phyloP scores from a whole-genome alignment of 2,113 vertebrate species.

The Myocastor coypus region DNA sequence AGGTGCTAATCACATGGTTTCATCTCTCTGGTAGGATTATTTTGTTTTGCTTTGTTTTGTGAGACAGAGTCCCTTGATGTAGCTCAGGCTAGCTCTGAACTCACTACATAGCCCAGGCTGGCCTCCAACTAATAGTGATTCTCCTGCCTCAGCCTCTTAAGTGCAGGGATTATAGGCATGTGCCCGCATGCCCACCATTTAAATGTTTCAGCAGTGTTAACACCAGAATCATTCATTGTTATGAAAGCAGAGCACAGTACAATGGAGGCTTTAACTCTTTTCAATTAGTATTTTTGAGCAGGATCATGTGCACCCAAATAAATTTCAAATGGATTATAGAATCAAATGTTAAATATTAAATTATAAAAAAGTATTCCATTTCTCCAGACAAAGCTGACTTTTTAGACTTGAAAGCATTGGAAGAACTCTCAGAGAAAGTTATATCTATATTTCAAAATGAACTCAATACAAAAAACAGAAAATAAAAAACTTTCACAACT shows the following conservation, averaged over 20 bases:
- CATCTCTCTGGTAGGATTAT: conserved; percentile 29
- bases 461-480: conserved; percentile 9
- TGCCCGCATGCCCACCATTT: not conserved
- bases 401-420: conserved; percentile 25
- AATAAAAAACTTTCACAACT: not conserved
- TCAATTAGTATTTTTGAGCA: conserved; percentile 61
- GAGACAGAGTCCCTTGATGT: not conserved
- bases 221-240: conserved; percentile 21
- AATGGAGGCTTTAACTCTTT: conserved; percentile 38
- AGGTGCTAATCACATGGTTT: conserved; percentile 47
- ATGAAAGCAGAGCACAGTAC: not conserved
- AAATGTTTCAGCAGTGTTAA: conserved; percentile 44
- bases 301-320: conserved; percentile 31
- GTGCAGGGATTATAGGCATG: not conserved
- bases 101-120: not conserved
- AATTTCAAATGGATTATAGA: conserved; percentile 51
- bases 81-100: not conserved
- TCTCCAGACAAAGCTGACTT: not conserved
- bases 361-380: not conserved
- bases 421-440: conserved; percentile 16
- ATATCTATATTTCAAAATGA: not conserved
- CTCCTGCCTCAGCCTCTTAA: not conserved
- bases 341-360: conserved; percentile 57
- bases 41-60: not conserved
- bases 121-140: not conserved